Evolutionary conservation across 2,113 vertebrate genomes (phyloP).

Genomic region (Oceanites oceanicus): DNA sequence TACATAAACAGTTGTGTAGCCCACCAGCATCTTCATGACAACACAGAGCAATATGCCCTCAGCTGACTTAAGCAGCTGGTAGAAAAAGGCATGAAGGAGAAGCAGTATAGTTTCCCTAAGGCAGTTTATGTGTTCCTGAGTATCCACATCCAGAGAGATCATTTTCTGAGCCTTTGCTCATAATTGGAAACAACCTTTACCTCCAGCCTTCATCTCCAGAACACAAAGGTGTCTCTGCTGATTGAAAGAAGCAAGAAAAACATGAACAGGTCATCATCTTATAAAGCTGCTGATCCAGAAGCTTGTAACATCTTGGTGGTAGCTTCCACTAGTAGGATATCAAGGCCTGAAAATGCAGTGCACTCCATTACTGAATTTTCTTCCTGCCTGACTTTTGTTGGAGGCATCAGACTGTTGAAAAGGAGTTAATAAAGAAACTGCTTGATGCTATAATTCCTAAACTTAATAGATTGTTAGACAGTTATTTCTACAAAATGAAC

Average conservation of each 20-base stretch:
- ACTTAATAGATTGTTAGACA: conserved; percentile 59
- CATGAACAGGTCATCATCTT: neutral
- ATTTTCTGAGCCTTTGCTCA: neutral
- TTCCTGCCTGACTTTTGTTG: neutral
- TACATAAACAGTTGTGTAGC: neutral
- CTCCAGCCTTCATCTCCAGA: too few species aligned
- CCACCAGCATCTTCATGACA: neutral
- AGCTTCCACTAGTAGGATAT: neutral
- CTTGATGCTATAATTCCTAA: conserved; percentile 49
- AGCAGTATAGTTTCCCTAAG: neutral
- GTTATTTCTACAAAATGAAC: conserved; percentile 59
- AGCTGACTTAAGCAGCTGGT: neutral
- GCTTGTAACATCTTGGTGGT: neutral
- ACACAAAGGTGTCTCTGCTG: neutral
- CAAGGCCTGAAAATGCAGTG: neutral
- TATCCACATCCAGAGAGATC: neutral
- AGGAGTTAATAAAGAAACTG: conserved; percentile 45
- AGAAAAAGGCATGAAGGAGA: neutral
- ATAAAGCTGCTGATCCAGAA: neutral
- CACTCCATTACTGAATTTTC: neutral
- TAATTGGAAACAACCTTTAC: neutral
- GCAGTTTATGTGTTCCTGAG: neutral
- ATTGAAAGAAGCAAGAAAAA: neutral
- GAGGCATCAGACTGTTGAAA: neutral
- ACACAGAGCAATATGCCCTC: neutral